A percentile compares a stretch with the other conserved stretches of the same genome.
Evolutionary conservation across 2,113 vertebrate species (phyloP).

Genomic region (Epinephelus fuscoguttatus): DNA sequence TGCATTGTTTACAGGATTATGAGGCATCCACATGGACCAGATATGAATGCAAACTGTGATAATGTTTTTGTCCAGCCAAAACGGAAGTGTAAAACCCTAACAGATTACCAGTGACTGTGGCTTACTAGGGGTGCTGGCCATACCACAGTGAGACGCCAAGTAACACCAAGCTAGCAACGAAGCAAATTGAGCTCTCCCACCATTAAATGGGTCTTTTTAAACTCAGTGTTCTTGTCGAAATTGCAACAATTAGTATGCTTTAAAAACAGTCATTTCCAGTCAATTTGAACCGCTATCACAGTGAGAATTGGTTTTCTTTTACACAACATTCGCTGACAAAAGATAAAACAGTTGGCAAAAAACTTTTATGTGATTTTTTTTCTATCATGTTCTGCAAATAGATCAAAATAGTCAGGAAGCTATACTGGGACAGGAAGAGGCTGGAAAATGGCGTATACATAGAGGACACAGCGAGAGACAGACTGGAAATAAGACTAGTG

Average conservation of each 20-base stretch:
- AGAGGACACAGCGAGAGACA: neutral
- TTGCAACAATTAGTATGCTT: neutral
- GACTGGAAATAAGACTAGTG: neutral
- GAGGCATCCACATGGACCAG: conserved; percentile 46
- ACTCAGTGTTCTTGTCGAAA: neutral
- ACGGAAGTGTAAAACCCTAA: conserved; percentile 63
- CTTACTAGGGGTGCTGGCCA: conserved; percentile 32
- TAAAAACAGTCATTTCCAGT: neutral
- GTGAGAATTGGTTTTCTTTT: neutral
- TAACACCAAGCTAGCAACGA: conserved; percentile 9
- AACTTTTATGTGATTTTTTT: too few relatives aligned
- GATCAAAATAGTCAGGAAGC: neutral
- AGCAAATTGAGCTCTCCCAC: conserved; percentile 8
- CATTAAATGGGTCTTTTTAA: neutral
- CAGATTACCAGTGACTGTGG: conserved; percentile 60
- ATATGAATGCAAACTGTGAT: conserved; percentile 65
- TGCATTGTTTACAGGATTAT: conserved; percentile 74
- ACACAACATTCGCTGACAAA: neutral
- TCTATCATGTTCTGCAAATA: neutral
- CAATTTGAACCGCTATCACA: neutral
- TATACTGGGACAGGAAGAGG: neutral
- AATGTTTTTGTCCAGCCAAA: conserved; percentile 50
- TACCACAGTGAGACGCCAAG: conserved; percentile 24
- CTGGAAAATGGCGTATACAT: neutral
- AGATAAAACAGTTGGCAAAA: neutral